phyloP scores from a whole-genome alignment of 2,888 invertebrate species.

The Macrostomum cliftonense region DNA sequence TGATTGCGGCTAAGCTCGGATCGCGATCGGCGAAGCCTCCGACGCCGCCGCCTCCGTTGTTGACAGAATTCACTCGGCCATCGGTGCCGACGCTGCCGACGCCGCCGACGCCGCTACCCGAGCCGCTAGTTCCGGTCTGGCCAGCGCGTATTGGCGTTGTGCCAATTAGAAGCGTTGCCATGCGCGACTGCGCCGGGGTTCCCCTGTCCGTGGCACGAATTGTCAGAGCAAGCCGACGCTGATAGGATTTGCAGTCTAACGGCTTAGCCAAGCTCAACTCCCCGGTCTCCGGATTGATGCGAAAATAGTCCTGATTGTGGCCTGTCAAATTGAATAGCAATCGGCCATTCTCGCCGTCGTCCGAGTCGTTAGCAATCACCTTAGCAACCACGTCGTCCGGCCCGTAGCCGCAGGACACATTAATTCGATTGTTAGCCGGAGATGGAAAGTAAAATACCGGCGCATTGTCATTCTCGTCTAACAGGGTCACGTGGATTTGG shows the following conservation, averaged over 20 bases:
- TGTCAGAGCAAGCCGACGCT: not conserved
- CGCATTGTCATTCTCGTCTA: conserved; percentile 61
- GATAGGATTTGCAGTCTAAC: not conserved
- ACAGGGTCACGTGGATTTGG: conserved; percentile 45
- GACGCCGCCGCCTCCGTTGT: conserved; percentile 4
- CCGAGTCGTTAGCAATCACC: conserved; percentile 64
- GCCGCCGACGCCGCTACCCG: not conserved
- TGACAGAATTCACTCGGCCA: not conserved
- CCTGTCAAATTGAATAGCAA: too few species aligned
- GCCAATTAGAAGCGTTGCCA: not conserved
- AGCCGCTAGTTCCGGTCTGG: not conserved
- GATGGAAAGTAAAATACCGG: conserved; percentile 50
- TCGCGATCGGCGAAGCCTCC: conserved; percentile 3
- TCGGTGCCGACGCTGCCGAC: not conserved
- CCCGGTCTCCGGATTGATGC: not conserved
- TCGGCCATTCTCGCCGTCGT: conserved; percentile 56
- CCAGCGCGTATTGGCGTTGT: not conserved
- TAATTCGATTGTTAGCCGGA: not conserved
- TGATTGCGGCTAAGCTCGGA: conserved; percentile 2
- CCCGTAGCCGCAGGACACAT: conserved; percentile 5
- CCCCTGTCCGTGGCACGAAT: not conserved
- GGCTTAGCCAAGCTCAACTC: not conserved
- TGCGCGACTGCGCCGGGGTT: not conserved
- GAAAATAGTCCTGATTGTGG: too few species aligned
- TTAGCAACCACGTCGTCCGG: conserved; percentile 44